Conservation (phyloP, 2,888 invertebrate species). For the Eudasyphora cyanicolor region DNA sequence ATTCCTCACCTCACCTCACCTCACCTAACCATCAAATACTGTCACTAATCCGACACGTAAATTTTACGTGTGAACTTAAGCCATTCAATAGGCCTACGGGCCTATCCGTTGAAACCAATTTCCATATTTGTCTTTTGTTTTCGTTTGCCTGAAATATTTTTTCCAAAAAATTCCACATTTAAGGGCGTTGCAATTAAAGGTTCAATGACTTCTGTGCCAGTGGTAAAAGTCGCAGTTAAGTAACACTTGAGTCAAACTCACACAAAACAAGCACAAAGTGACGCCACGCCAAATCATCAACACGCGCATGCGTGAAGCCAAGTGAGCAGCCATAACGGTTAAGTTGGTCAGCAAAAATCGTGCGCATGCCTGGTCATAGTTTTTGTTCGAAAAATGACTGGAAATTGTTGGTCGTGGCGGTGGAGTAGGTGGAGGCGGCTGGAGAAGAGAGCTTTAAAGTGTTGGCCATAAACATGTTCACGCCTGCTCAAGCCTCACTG, state of each 20-base stretch:
- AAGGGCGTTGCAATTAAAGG: slow-evolving; percentile 57
- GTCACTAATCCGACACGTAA: too few relatives aligned
- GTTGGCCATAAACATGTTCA: not conserved
- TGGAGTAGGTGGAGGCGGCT: not conserved
- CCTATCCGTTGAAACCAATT: too few relatives aligned
- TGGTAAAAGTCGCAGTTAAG: slow-evolving; percentile 23
- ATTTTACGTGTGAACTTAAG: too few relatives aligned
- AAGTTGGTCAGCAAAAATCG: slow-evolving; percentile 34
- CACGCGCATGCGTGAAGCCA: slow-evolving; percentile 27
- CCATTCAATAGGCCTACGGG: too few relatives aligned
- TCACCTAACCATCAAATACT: too few relatives aligned
- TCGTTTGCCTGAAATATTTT: slow-evolving; percentile 29
- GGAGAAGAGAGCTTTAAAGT: not conserved
- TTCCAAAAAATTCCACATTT: slow-evolving; percentile 19
- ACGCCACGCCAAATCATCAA: slow-evolving; percentile 15
- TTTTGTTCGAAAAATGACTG: not conserved
- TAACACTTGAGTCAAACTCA: not conserved
- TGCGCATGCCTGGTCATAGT: slow-evolving; percentile 2
- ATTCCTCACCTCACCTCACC: too few relatives aligned
- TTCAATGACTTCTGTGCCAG: slow-evolving; percentile 46
- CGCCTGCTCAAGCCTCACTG: not conserved
- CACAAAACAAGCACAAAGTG: not conserved
- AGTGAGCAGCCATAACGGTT: not conserved
- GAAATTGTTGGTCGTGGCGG: not conserved
- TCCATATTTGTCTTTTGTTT: slow-evolving; percentile 27